Percentiles rank a stretch among this genome's conserved stretches.
Evolutionary conservation across 1,140 invertebrate genomes (phyloP).

Genomic region (Rhyzopertha dominica): DNA sequence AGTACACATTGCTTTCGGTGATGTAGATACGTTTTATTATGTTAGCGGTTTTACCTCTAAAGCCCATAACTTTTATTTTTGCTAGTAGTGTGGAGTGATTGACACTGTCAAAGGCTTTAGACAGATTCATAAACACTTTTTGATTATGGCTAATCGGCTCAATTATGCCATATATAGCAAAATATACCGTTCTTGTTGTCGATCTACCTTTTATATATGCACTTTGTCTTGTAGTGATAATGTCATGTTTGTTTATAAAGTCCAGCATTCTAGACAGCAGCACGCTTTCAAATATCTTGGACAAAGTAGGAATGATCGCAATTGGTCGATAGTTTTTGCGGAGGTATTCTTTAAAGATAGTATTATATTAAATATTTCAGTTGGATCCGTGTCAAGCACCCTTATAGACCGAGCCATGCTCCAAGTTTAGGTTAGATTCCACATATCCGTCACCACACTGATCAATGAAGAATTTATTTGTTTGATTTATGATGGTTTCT

Average conservation of each 20-base stretch:
- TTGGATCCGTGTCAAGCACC: constrained; percentile 5
- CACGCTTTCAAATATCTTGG: constrained; percentile 6
- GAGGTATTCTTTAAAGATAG: constrained; percentile 1
- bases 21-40: background rate
- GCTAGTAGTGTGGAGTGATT: background rate
- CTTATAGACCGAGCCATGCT: too few relatives aligned
- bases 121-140: background rate
- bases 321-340: constrained; percentile 7
- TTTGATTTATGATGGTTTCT: too few relatives aligned
- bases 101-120: constrained; percentile 1
- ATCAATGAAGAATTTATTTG: too few relatives aligned
- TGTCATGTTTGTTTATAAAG: constrained; percentile 1
- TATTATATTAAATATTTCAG: constrained; percentile 1
- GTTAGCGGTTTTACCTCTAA: background rate
- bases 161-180: background rate
- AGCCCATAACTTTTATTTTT: background rate
- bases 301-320: constrained; percentile 1
- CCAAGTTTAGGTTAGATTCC: too few relatives aligned
- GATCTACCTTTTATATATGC: background rate
- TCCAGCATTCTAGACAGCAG: background rate
- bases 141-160: background rate
- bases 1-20: background rate
- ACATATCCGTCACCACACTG: too few relatives aligned
- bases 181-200: background rate
- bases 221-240: background rate